Percentiles rank a stretch among this genome's conserved stretches.
These are phyloP conservation scores for Heterotis niloticus DNA, from an alignment of 2,113 vertebrate species.

Conservation along the genomic window DNA sequence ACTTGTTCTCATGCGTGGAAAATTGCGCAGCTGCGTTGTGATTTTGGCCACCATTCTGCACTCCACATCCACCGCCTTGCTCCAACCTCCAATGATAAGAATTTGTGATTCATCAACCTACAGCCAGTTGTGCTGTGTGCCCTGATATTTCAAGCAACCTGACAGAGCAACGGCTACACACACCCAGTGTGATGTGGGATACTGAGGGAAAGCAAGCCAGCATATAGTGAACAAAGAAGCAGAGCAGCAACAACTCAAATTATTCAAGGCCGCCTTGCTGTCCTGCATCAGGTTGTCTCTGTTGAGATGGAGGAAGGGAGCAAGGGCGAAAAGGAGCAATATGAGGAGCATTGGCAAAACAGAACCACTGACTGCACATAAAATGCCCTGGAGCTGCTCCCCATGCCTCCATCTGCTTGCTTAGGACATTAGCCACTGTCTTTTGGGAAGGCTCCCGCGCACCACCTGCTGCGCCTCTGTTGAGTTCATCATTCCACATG, in stretches of 20 bases:
- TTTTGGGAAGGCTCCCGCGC: no score
- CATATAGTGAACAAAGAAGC: neutral
- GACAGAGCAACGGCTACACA: neutral
- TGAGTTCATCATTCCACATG: neutral
- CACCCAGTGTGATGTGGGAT: neutral
- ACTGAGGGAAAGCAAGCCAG: neutral
- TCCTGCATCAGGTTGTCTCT: neutral
- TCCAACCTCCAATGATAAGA: neutral
- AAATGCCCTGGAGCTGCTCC: neutral
- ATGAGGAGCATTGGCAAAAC: neutral
- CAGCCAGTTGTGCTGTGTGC: neutral
- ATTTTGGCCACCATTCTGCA: neutral
- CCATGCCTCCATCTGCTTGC: neutral
- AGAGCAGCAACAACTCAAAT: neutral
- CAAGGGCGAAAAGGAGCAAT: neutral
- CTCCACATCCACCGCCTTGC: neutral
- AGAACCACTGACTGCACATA: neutral
- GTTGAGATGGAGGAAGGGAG: neutral
- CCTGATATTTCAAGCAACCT: neutral
- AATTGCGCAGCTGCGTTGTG: neutral
- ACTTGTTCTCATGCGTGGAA: neutral
- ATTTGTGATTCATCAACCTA: neutral
- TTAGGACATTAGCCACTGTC: neutral
- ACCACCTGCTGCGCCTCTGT: neutral
- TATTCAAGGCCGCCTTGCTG: neutral